These are phyloP conservation scores for Pyrrhia umbra DNA, from an alignment of 2,888 invertebrate species.

Conservation along the genomic window DNA sequence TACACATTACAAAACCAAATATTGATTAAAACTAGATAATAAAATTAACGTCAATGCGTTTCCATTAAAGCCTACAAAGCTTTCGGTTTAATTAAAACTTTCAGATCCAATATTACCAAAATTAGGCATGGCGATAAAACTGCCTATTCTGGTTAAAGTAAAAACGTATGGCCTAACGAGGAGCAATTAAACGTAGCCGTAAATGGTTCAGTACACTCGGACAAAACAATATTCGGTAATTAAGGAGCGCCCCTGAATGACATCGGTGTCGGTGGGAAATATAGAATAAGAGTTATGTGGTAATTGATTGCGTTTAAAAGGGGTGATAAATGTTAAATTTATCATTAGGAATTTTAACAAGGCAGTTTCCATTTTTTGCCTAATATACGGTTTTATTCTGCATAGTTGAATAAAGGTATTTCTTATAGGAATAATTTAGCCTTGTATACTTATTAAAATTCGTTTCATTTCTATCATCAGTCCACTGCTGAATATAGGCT, in stretches of 20 bases:
- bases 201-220: conserved; percentile 11
- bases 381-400: no score
- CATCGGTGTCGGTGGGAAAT: conserved; percentile 16
- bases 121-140: conserved; percentile 39
- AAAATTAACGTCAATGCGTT: conserved; percentile 38
- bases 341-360: conserved; percentile 27
- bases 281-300: conserved; percentile 13
- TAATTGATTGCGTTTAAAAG: conserved; percentile 22
- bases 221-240: conserved; percentile 24
- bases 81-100: conserved; percentile 51
- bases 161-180: conserved; percentile 28
- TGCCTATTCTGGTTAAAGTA: conserved; percentile 33
- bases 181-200: conserved; percentile 23
- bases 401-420: no score
- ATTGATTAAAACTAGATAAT: conserved; percentile 34
- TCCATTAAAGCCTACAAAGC: conserved; percentile 19
- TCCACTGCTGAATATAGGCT: no score
- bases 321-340: conserved; percentile 26
- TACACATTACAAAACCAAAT: conserved; percentile 9
- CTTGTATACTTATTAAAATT: no score
- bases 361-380: conserved; percentile 4
- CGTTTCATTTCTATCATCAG: no score
- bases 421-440: no score
- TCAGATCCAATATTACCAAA: conserved; percentile 26
- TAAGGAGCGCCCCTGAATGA: conserved; percentile 10